Conservation (phyloP, 2,113 vertebrate genomes). For the Zonotrichia leucophrys region DNA sequence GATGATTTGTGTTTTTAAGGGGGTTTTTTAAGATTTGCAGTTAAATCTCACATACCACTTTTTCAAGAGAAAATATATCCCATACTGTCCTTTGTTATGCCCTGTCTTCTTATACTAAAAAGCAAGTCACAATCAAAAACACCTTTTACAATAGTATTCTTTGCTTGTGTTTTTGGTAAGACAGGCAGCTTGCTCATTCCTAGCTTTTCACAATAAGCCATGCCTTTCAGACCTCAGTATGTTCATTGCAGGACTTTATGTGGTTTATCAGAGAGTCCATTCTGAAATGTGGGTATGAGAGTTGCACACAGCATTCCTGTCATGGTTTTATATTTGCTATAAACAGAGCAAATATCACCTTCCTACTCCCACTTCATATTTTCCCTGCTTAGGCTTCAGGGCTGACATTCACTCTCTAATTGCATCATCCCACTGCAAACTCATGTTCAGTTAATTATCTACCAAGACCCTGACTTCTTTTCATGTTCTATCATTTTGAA, state of each 20-base stretch:
- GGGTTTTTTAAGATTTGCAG: neutral
- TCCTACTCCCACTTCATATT: neutral
- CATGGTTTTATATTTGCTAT: neutral
- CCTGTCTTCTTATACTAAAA: neutral
- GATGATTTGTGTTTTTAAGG: neutral
- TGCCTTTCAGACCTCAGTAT: neutral
- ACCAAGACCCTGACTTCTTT: slow-evolving; percentile 12
- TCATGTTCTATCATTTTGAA: slow-evolving; percentile 31
- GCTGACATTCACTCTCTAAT: slow-evolving; percentile 32
- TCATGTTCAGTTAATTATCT: slow-evolving; percentile 48
- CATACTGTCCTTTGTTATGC: neutral
- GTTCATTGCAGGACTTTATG: neutral
- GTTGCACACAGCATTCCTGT: neutral
- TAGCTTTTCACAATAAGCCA: neutral
- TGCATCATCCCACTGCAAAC: neutral
- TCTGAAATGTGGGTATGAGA: neutral
- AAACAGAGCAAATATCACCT: slow-evolving; percentile 9
- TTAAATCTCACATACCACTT: neutral
- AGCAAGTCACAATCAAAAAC: neutral
- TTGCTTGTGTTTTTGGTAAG: neutral
- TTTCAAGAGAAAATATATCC: neutral
- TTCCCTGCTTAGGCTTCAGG: slow-evolving; percentile 6
- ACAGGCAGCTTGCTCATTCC: neutral
- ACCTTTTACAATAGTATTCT: neutral
- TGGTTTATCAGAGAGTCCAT: neutral